Conservation (phyloP, 1,140 invertebrate genomes). For the Matsumurasca onukii region DNA sequence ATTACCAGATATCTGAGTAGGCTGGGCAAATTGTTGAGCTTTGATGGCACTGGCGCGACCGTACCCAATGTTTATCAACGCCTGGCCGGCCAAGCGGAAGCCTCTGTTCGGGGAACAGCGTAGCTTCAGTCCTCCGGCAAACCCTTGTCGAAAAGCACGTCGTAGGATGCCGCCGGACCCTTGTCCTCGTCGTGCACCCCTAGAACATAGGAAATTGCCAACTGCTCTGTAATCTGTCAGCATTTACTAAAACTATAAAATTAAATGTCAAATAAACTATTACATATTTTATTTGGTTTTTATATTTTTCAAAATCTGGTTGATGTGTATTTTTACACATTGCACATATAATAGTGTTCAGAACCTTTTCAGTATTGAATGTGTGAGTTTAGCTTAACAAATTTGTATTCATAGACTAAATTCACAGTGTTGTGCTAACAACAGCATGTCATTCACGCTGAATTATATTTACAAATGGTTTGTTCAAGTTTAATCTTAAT, state of each 20-base stretch:
- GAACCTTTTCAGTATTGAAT: too few relatives aligned
- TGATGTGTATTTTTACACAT: too few relatives aligned
- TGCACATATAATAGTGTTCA: too few relatives aligned
- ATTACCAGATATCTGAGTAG: too few relatives aligned
- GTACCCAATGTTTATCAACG: slow-evolving; percentile 63
- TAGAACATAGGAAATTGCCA: slow-evolving; percentile 23
- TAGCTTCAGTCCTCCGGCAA: slow-evolving; percentile 63
- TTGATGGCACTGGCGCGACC: slow-evolving; percentile 51
- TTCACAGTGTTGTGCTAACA: too few relatives aligned
- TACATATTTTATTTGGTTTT: neutral
- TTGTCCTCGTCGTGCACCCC: slow-evolving; percentile 55
- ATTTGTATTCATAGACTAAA: too few relatives aligned
- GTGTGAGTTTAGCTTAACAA: too few relatives aligned
- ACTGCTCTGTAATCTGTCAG: neutral
- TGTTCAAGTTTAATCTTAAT: too few relatives aligned
- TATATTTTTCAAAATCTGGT: too few relatives aligned
- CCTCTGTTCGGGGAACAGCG: slow-evolving; percentile 53
- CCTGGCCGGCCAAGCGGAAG: slow-evolving; percentile 54
- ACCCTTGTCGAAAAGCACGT: slow-evolving; percentile 77
- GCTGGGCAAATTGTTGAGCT: too few relatives aligned
- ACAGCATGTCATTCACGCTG: too few relatives aligned
- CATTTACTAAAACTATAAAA: neutral
- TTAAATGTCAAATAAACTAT: neutral
- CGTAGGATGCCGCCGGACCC: slow-evolving; percentile 58
- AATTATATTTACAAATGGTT: too few relatives aligned